Conservation (phyloP, 92 coral and sea anemone species). For the Meandrina meandrites region DNA sequence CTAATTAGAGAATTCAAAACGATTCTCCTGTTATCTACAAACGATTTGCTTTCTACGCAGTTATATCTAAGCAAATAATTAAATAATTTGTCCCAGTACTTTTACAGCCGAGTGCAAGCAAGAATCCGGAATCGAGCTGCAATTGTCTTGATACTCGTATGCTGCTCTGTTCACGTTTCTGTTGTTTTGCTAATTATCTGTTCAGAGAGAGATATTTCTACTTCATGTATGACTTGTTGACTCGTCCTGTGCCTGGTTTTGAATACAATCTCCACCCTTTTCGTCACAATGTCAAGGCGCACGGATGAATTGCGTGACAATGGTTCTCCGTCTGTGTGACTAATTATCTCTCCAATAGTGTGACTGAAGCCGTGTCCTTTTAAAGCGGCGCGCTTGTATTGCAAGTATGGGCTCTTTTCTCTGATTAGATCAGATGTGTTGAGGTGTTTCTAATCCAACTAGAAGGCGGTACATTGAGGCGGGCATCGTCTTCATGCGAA, state of each 20-base stretch:
- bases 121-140: background rate
- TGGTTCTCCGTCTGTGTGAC: slow-evolving; percentile 6
- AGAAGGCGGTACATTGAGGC: slow-evolving; percentile 95
- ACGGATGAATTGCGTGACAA: background rate
- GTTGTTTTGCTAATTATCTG: background rate
- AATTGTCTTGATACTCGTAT: background rate
- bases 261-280: background rate
- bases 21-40: background rate
- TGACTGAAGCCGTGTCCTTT: background rate
- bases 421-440: slow-evolving; percentile 68
- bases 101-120: background rate
- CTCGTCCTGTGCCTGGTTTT: background rate
- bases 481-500: slow-evolving; percentile 99
- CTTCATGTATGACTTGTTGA: background rate
- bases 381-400: background rate
- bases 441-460: slow-evolving; percentile 93
- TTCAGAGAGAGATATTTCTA: background rate
- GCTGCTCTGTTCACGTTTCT: background rate
- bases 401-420: background rate
- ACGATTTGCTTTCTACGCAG: background rate
- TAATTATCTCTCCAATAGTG: background rate
- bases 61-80: background rate
- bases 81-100: background rate
- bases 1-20: slow-evolving; percentile 7
- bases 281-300: background rate